These are phyloP conservation scores for Zophobas morio DNA, from an alignment of 1,140 invertebrate species.

Conservation along the genomic window DNA sequence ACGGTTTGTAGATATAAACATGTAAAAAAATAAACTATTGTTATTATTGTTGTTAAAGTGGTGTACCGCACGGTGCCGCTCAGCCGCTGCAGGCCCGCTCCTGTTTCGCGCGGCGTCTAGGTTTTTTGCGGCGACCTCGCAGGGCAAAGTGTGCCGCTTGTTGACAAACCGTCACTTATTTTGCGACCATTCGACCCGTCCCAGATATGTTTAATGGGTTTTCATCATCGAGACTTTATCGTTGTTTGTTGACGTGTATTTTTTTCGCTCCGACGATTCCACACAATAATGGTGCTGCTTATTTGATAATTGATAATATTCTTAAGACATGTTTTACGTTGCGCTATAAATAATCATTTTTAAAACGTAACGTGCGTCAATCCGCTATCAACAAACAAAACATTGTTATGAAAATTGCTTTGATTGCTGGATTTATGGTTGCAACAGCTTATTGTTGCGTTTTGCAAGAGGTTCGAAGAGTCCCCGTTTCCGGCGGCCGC, in stretches of 20 bases:
- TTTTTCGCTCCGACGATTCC: not conserved
- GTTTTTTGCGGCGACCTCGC: no score
- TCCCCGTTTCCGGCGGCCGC: not conserved
- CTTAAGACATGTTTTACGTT: conserved; percentile 14
- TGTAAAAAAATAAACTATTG: no score
- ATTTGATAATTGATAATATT: conserved; percentile 18
- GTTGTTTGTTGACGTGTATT: not conserved
- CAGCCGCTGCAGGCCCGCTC: no score
- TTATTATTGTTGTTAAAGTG: no score
- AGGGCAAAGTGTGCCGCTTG: no score
- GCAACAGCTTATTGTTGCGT: conserved; percentile 7
- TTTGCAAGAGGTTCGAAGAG: not conserved
- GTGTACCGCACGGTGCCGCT: no score
- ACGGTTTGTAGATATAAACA: no score
- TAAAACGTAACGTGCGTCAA: conserved; percentile 37
- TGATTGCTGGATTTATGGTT: not conserved
- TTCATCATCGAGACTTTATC: conserved; percentile 3
- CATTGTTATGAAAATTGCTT: conserved; percentile 10
- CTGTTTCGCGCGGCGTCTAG: no score
- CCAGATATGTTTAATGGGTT: not conserved
- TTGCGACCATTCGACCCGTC: no score
- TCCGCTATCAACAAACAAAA: conserved; percentile 28
- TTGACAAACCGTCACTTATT: no score
- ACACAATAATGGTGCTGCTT: conserved; percentile 2
- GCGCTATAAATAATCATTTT: conserved; percentile 35